These are phyloP conservation scores for Heliconius cydno DNA, from an alignment of 2,888 invertebrate genomes.

Conservation along the genomic window DNA sequence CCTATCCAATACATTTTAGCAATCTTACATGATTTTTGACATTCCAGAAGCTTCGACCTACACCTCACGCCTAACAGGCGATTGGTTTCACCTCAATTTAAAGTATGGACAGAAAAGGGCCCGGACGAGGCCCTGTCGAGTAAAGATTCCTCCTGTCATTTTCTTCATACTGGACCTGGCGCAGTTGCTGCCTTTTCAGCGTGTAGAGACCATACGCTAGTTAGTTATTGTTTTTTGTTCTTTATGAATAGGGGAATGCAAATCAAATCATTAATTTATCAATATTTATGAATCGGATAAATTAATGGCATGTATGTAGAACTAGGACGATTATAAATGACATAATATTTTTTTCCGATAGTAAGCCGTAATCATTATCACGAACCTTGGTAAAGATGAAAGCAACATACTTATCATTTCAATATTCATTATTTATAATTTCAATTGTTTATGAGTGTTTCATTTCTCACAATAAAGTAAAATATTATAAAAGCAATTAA, in stretches of 20 bases:
- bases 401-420: neutral
- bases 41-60: slow-evolving; percentile 82
- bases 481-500: neutral
- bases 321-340: slow-evolving; percentile 31
- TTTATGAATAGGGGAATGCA: neutral
- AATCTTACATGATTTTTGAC: neutral
- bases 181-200: slow-evolving; percentile 87
- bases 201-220: slow-evolving; percentile 85
- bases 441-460: neutral
- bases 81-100: slow-evolving; percentile 84
- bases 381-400: neutral
- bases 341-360: slow-evolving; percentile 14
- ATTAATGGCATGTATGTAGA: slow-evolving; percentile 30
- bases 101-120: slow-evolving; percentile 81
- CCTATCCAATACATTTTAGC: neutral
- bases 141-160: slow-evolving; percentile 84
- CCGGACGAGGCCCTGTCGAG: slow-evolving; percentile 69
- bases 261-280: too few species aligned
- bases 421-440: neutral
- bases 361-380: neutral
- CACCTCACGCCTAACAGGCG: slow-evolving; percentile 85
- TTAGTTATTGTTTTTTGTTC: slow-evolving; percentile 63
- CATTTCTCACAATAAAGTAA: neutral
- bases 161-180: slow-evolving; percentile 83
- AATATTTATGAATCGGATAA: neutral